These are phyloP conservation scores for Volucella inanis DNA, from an alignment of 2,888 invertebrate species.

Conservation along the genomic window DNA sequence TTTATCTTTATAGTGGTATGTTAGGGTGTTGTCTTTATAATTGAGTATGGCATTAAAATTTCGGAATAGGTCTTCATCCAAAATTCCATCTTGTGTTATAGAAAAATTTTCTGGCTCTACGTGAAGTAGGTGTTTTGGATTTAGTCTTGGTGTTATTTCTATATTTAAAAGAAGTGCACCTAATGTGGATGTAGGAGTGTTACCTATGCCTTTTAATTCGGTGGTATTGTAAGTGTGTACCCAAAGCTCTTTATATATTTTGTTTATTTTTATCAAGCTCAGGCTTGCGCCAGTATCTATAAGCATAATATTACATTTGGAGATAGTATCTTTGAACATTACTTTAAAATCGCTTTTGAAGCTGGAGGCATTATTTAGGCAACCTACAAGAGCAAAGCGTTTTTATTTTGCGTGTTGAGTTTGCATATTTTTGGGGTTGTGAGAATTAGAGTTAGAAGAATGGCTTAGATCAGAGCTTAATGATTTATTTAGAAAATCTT, in stretches of 20 bases:
- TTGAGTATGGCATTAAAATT: constrained; percentile 10
- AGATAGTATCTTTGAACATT: constrained; percentile 1
- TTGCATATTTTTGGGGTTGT: neutral
- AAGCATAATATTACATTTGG: constrained; percentile 15
- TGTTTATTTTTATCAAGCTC: constrained; percentile 13
- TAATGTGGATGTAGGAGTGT: neutral
- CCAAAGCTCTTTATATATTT: constrained; percentile 4
- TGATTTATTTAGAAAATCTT: constrained; percentile 12
- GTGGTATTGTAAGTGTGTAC: constrained; percentile 2
- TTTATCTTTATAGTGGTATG: constrained; percentile 12
- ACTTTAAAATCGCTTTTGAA: constrained; percentile 2
- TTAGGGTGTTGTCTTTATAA: constrained; percentile 10
- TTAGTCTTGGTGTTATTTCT: constrained; percentile 1
- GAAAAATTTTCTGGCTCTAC: neutral
- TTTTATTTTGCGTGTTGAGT: neutral
- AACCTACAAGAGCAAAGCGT: constrained; percentile 14
- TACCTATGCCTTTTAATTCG: constrained; percentile 8
- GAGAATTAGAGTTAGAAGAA: constrained; percentile 2
- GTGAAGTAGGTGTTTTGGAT: constrained; percentile 2
- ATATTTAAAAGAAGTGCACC: constrained; percentile 1
- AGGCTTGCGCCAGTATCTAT: constrained; percentile 7
- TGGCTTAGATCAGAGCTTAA: constrained; percentile 4
- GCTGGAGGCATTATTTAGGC: constrained; percentile 10
- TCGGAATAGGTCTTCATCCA: constrained; percentile 3
- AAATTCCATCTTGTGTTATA: constrained; percentile 4